Evolutionary conservation across 2,113 vertebrate genomes (phyloP).

Genomic region (Takifugu flavidus): DNA sequence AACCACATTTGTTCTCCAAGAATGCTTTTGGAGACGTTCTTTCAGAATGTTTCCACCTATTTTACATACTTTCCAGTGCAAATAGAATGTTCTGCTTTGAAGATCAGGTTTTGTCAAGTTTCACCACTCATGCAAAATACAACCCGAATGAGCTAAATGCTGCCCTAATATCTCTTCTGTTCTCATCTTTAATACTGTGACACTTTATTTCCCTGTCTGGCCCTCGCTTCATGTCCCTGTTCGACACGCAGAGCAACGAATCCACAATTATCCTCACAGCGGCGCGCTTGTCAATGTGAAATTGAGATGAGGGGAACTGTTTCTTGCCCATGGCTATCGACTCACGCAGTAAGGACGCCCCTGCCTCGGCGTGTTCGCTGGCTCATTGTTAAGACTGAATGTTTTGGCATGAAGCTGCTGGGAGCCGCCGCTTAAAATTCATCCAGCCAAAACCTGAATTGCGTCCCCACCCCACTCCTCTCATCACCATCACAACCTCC

Average conservation of each 20-base stretch:
- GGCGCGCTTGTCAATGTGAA: slow-evolving; percentile 36
- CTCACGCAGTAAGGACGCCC: slow-evolving; percentile 25
- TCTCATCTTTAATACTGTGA: slow-evolving; percentile 38
- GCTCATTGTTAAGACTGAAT: slow-evolving; percentile 25
- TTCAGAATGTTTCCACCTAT: not conserved
- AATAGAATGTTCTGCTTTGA: slow-evolving; percentile 44
- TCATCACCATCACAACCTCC: not conserved
- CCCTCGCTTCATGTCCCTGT: not conserved
- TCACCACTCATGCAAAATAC: slow-evolving; percentile 44
- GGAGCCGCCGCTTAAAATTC: slow-evolving; percentile 44
- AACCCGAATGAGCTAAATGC: slow-evolving; percentile 29
- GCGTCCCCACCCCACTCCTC: not conserved
- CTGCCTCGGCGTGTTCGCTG: slow-evolving; percentile 8
- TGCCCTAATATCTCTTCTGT: slow-evolving; percentile 38
- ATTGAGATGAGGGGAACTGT: slow-evolving; percentile 37
- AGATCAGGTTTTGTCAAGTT: slow-evolving; percentile 10
- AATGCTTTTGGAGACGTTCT: too few relatives aligned
- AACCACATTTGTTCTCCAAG: too few relatives aligned
- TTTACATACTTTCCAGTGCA: slow-evolving; percentile 34
- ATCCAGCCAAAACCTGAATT: slow-evolving; percentile 30
- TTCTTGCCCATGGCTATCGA: slow-evolving; percentile 16
- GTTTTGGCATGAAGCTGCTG: slow-evolving; percentile 45
- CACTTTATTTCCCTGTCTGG: not conserved
- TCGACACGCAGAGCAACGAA: slow-evolving; percentile 28
- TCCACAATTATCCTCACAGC: slow-evolving; percentile 50